Base-by-base conservation (phyloP, 2,888 invertebrate species). In the Lycia hirtaria region DNA sequence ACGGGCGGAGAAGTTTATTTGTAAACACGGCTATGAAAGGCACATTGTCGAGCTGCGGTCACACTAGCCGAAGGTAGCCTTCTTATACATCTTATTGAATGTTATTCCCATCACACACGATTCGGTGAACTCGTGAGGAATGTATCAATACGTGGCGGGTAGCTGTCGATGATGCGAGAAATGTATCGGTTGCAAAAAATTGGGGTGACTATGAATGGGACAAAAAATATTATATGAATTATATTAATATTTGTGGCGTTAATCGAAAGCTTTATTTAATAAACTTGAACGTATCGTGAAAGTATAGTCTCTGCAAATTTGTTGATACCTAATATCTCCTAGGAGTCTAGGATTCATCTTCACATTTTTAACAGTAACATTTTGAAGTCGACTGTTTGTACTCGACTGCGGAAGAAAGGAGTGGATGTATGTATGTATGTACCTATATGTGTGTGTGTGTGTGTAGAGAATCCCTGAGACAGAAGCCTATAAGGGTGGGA, bases 1-100 rank as follows among this genome's bases (percentile, higher is more conserved):
- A 92, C 78, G 80, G 75, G 75, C 81, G 83, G 79, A 86, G 88
- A 87, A 85, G 88, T 88, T 91, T 92, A 91, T 92, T 92, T 92
- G 90, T 90, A 92, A 91, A 91, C 89, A 92, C 77, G 79, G 86
- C 86, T 87, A 85, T 81, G 85, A 88, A 84, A 81, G 74, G 67
- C 73, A 72, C 76, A 86, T 84, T 83, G 83, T 88, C 81, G 79
- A 75, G 63, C 58, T 75, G 78, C 78, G 85, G 85, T 83, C 87
- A 80, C 83, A 83, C 83, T 78, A 78, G 71, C 75, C 77, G 73
- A 77, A 75, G 67, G 68, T 68, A 68, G 61, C 81, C 79, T 83
- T 80, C 87, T 83, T 78, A 84, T 82, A 77, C 81, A 80, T 83
- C 81, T 85, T 83, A 88, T 91, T 87, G 83, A 88, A 87, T 83